Evolutionary conservation across 1,140 invertebrate species (phyloP), one percentile per base, ranked within the genome.

Genomic region (Diprion similis): DNA sequence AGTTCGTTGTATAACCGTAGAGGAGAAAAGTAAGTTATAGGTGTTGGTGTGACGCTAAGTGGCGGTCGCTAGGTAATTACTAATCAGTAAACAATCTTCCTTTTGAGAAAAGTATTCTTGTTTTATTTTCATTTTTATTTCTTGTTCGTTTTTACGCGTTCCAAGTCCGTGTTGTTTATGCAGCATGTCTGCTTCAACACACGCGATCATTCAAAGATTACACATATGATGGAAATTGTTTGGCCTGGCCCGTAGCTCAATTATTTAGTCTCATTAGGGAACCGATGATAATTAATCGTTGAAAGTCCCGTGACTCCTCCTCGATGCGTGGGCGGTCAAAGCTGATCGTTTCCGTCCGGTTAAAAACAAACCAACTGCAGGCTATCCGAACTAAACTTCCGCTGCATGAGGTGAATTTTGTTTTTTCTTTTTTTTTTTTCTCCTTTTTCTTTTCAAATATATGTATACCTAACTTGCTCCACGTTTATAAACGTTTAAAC

Each of bases 241-340:
- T 10, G 51, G 51, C n/a, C 51, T 59, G n/a, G n/a, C 51, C 51
- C 51, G 51, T 9, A 59, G 11, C 51, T 59, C 51, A 59, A 59
- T 59, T 59, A 59, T 59, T 59, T 59, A 59, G 51, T 59, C 51
- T 59, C 51, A 59, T 59, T 59, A 59, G 51, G 51, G 51, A 59
- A 59, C 51, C 51, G 51, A 59, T 59, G 51, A 59, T 59, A 59
- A 59, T 59, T 59, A 59, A 59, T 59, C 51, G 51, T 59, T 17
- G 51, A 59, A 59, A 59, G 51, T 59, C 51, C 51, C 51, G 51
- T 59, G 51, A 59, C 51, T 59, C n/a, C 24, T 37, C 24, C 24
- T 37, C 24, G 11, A 17, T 15, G 51, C 51, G 51, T 59, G n/a
- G 51, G 51, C 51, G 51, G 51, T 59, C 51, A 59, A 11, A 59